Percentiles rank a stretch among this genome's conserved stretches.
These are phyloP conservation scores for Rhopalosiphum nymphaeae DNA, from an alignment of 2,888 invertebrate genomes.

Conservation along the genomic window DNA sequence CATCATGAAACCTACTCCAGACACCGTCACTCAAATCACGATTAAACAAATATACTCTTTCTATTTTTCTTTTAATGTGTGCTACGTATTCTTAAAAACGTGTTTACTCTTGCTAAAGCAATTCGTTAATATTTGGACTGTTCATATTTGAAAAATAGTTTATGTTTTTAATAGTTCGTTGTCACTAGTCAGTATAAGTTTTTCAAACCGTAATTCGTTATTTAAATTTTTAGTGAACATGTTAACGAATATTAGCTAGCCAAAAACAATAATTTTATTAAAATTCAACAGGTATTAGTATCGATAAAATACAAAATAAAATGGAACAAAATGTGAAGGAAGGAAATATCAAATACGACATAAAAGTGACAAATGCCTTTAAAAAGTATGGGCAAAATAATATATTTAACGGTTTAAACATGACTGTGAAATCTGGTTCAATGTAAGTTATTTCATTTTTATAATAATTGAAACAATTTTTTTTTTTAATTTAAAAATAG, in stretches of 20 bases:
- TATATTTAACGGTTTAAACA: constrained; percentile 30
- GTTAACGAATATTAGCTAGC: background rate
- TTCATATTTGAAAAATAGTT: background rate
- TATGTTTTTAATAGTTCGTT: background rate
- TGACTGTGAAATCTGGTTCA: constrained; percentile 14
- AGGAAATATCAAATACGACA: background rate
- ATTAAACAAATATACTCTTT: background rate
- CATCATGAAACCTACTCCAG: background rate
- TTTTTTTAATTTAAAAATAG: background rate
- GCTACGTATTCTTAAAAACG: background rate
- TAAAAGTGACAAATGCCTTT: constrained; percentile 30
- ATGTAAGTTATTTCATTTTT: constrained; percentile 44
- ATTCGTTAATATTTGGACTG: background rate
- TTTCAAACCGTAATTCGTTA: background rate
- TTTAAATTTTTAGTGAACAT: background rate
- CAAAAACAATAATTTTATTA: background rate
- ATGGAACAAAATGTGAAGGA: background rate
- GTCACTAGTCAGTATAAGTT: background rate
- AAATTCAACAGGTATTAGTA: background rate
- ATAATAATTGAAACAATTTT: background rate
- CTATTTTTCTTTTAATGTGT: background rate
- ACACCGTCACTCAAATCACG: background rate
- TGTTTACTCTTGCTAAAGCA: background rate
- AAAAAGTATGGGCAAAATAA: constrained; percentile 16
- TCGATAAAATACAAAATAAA: background rate